phyloP scores from a whole-genome alignment of 2,888 invertebrate genomes.

The Idaea straminata region DNA sequence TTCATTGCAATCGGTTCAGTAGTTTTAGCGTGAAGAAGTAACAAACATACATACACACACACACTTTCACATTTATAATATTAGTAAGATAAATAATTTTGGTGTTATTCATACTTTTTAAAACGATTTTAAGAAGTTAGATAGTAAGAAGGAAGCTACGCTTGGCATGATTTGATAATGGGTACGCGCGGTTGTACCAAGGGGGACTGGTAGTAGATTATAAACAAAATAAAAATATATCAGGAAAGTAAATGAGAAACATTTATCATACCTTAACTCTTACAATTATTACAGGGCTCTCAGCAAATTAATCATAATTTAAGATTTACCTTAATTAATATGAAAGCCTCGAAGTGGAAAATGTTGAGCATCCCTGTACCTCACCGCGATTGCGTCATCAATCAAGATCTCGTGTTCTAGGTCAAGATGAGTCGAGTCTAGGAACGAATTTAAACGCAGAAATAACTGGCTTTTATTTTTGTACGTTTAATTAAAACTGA shows the following conservation, averaged over 20 bases:
- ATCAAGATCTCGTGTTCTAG: constrained; percentile 8
- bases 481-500: neutral
- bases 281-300: neutral
- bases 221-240: neutral
- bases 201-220: neutral
- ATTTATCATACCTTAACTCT: neutral
- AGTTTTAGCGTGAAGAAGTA: too few species aligned
- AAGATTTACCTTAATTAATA: neutral
- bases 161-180: too few species aligned
- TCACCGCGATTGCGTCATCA: constrained; percentile 1
- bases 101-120: too few species aligned
- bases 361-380: neutral
- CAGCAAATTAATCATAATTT: neutral
- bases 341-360: neutral
- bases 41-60: too few species aligned
- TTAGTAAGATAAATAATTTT: too few species aligned
- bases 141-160: too few species aligned
- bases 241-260: neutral
- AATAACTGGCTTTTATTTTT: neutral
- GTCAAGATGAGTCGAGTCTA: neutral
- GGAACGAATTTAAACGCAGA: neutral
- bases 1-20: too few species aligned
- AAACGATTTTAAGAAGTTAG: too few species aligned
- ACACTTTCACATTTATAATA: too few species aligned
- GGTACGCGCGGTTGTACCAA: too few species aligned